phyloP scores from a whole-genome alignment of 2,888 invertebrate species.

The Synergus japonicus region DNA sequence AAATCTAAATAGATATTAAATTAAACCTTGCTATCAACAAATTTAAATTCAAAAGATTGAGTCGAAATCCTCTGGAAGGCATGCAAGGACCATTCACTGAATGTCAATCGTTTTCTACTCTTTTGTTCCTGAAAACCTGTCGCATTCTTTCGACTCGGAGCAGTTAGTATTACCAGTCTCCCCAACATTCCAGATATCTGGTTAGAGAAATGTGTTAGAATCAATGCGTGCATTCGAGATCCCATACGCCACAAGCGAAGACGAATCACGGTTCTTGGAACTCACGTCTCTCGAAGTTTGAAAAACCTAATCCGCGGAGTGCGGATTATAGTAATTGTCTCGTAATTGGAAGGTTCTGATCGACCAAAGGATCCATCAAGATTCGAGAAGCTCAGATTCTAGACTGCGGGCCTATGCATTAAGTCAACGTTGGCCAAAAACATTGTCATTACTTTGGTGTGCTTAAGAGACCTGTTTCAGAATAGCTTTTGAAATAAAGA shows the following conservation, averaged over 20 bases:
- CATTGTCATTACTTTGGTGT: conserved; percentile 39
- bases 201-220: conserved; percentile 38
- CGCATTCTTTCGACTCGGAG: conserved; percentile 38
- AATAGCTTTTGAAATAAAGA: conserved; percentile 33
- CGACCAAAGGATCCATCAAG: conserved; percentile 30
- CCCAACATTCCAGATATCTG: conserved; percentile 40
- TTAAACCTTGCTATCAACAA: background rate
- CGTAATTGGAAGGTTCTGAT: conserved; percentile 31
- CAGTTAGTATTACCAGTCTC: conserved; percentile 40
- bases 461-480: conserved; percentile 34
- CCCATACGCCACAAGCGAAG: conserved; percentile 18
- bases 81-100: conserved; percentile 29
- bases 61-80: background rate
- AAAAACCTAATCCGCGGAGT: conserved; percentile 35
- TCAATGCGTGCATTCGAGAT: conserved; percentile 17
- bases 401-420: conserved; percentile 29
- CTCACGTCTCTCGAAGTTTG: conserved; percentile 16
- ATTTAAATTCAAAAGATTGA: background rate
- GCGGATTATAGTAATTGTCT: conserved; percentile 31
- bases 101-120: conserved; percentile 42
- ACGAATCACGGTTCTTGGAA: conserved; percentile 31
- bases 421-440: conserved; percentile 28
- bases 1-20: background rate
- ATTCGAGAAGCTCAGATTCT: conserved; percentile 31
- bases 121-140: conserved; percentile 41